A percentile compares a stretch with the other conserved stretches of the same genome.
phyloP scores from a whole-genome alignment of 2,797 vertebrate species.

The Huso huso region DNA sequence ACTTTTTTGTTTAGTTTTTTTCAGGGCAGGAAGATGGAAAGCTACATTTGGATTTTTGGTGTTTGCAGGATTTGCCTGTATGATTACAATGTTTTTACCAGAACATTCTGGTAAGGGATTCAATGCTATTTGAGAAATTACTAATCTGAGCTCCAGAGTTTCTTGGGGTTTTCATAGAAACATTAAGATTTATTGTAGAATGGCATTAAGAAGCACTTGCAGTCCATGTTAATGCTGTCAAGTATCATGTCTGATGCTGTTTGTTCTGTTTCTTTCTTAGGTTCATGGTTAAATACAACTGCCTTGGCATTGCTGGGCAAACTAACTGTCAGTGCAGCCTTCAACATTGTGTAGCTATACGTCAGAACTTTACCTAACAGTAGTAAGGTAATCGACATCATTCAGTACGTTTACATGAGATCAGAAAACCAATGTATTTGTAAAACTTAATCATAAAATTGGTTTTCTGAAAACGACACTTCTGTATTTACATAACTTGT shows the following conservation, averaged over 20 bases:
- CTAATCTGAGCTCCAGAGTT: too few species aligned
- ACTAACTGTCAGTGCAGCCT: constrained; percentile 76
- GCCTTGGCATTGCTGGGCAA: constrained; percentile 67
- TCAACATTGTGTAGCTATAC: constrained; percentile 78
- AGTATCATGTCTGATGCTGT: not conserved
- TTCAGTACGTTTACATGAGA: too few species aligned
- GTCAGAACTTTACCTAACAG: constrained; percentile 74
- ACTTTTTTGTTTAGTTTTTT: constrained; percentile 8
- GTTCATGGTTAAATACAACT: constrained; percentile 40
- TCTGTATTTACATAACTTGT: too few species aligned
- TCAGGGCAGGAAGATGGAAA: constrained; percentile 74
- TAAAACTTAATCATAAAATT: too few species aligned
- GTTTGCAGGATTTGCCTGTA: constrained; percentile 66
- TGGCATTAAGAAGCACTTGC: too few species aligned
- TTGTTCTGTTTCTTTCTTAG: constrained; percentile 29
- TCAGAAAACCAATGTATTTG: too few species aligned
- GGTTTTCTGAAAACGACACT: too few species aligned
- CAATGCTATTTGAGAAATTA: not conserved
- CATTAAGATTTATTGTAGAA: too few species aligned
- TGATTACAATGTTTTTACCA: constrained; percentile 63
- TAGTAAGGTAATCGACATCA: constrained; percentile 59
- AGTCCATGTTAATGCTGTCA: not conserved
- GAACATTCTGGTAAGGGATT: constrained; percentile 52
- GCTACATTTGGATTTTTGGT: constrained; percentile 67
- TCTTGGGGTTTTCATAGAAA: too few species aligned